A percentile compares a stretch with the other conserved stretches of the same genome.
These are phyloP conservation scores for Gopherus flavomarginatus DNA, from an alignment of 2,113 vertebrate genomes.

Conservation along the genomic window DNA sequence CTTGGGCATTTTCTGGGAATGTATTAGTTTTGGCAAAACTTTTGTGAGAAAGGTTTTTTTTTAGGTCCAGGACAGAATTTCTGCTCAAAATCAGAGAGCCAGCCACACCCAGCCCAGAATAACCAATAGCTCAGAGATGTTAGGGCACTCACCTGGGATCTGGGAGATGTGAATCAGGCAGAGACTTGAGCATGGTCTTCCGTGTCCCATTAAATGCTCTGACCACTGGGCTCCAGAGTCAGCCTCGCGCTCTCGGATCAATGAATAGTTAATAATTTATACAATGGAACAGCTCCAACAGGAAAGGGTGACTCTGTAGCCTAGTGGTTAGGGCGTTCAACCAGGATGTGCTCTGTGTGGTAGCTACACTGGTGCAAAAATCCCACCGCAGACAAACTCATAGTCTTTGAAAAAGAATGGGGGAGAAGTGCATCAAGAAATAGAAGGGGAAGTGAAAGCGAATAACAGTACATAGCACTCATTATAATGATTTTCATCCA, in stretches of 20 bases:
- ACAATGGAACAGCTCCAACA: background rate
- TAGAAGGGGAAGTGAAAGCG: background rate
- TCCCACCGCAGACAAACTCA: background rate
- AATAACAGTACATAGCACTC: accelerated
- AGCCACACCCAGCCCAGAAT: background rate
- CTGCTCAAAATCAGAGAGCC: background rate
- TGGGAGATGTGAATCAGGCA: background rate
- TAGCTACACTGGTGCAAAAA: background rate
- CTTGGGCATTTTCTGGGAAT: background rate
- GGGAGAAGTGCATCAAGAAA: background rate
- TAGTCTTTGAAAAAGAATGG: background rate
- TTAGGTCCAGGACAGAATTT: background rate
- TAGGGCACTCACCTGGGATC: background rate
- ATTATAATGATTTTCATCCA: accelerated
- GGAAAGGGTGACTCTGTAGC: background rate
- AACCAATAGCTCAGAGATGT: background rate
- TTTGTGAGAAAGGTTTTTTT: background rate
- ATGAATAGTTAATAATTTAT: background rate
- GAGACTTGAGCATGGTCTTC: background rate
- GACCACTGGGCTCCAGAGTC: background rate
- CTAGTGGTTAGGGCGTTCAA: background rate
- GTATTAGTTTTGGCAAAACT: background rate
- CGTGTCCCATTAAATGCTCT: background rate
- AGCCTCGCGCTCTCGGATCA: background rate
- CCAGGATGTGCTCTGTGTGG: background rate